Evolutionary conservation across 2,113 vertebrate species (phyloP).

Genomic region (Hirundichthys speculiger): DNA sequence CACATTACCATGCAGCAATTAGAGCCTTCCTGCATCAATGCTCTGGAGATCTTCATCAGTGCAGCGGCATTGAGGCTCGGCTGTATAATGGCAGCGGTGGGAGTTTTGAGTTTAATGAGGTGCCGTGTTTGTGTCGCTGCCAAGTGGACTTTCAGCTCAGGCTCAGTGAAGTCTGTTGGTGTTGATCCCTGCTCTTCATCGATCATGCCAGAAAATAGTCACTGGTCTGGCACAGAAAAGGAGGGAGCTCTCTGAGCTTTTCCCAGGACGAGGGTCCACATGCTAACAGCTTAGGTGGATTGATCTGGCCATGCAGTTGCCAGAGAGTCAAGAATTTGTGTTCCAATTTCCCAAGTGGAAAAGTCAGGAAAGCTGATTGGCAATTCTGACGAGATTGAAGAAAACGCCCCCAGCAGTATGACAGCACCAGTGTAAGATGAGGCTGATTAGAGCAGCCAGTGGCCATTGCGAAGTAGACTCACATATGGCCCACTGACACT

Average conservation of each 20-base stretch:
- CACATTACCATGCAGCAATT: conserved; percentile 66
- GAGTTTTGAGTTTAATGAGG: conserved; percentile 73
- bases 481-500: conserved; percentile 12
- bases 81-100: conserved; percentile 52
- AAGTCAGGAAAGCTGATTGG: conserved; percentile 1
- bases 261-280: conserved; percentile 6
- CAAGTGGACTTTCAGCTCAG: conserved; percentile 64
- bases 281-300: conserved; percentile 20
- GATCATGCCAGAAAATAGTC: conserved; percentile 52
- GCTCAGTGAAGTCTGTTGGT: conserved; percentile 41
- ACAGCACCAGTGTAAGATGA: conserved; percentile 29
- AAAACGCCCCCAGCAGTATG: conserved; percentile 4
- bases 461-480: conserved; percentile 23
- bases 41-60: conserved; percentile 67
- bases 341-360: background rate
- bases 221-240: conserved; percentile 8
- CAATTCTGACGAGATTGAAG: background rate
- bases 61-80: conserved; percentile 27
- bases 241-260: conserved; percentile 11
- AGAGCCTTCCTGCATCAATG: conserved; percentile 58
- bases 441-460: conserved; percentile 44
- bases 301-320: conserved; percentile 5
- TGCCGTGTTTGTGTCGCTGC: conserved; percentile 66
- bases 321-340: conserved; percentile 12
- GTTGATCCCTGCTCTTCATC: conserved; percentile 52